These are phyloP conservation scores for Columba guinea DNA, from an alignment of 2,797 vertebrate genomes.

Conservation along the genomic window DNA sequence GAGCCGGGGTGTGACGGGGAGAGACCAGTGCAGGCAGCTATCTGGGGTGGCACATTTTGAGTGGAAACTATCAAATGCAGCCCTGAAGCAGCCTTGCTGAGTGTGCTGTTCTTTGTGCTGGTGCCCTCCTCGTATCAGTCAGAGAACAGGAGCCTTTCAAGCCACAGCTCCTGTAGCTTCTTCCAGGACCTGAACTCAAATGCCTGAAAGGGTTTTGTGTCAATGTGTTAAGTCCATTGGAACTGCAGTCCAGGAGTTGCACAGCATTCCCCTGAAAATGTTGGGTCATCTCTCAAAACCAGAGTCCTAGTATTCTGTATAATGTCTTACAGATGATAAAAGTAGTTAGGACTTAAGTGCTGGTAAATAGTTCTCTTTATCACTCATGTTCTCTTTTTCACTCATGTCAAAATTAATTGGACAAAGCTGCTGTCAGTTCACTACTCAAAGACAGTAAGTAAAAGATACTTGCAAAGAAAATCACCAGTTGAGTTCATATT, in stretches of 20 bases:
- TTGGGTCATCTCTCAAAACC: neutral
- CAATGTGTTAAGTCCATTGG: neutral
- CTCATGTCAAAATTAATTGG: neutral
- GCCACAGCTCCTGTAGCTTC: neutral
- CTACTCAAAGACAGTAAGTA: neutral
- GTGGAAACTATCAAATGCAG: neutral
- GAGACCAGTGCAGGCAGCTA: neutral
- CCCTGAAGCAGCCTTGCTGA: neutral
- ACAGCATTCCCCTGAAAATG: fast-evolving
- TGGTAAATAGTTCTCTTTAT: neutral
- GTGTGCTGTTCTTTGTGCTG: neutral
- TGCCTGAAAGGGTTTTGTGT: neutral
- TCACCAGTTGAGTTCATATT: neutral
- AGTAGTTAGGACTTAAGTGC: neutral
- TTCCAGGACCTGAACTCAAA: neutral
- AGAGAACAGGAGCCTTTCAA: neutral
- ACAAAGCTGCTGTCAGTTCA: neutral
- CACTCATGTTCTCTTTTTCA: neutral
- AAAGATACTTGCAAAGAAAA: neutral
- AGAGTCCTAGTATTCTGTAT: neutral
- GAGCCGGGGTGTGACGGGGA: constrained; percentile 1
- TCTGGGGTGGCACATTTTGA: neutral
- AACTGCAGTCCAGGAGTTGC: neutral
- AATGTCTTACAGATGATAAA: neutral
- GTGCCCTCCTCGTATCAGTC: neutral